A percentile compares a stretch with the other conserved stretches of the same genome.
Evolutionary conservation across 2,113 vertebrate genomes (phyloP).

Genomic region (Taurulus bubalis): DNA sequence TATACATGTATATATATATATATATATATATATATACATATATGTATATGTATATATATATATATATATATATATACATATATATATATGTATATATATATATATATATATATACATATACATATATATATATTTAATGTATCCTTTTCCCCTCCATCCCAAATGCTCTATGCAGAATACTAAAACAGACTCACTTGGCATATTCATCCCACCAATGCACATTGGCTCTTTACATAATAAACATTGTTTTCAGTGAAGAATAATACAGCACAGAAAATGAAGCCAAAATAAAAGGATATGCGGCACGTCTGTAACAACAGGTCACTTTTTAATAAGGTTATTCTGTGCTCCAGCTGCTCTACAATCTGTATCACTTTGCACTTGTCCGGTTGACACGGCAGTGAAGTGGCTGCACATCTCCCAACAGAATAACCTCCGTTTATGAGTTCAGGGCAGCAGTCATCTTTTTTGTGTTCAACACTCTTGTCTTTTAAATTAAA

Average conservation of each 20-base stretch:
- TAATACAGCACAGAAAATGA: not conserved
- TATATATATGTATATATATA: too few relatives aligned
- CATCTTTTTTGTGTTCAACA: constrained; percentile 41
- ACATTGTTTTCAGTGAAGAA: not conserved
- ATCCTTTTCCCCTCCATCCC: not conserved
- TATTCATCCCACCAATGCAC: not conserved
- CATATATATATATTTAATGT: constrained; percentile 26
- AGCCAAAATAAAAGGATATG: not conserved
- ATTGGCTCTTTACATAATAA: constrained; percentile 1
- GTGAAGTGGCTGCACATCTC: constrained; percentile 9
- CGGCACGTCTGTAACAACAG: not conserved
- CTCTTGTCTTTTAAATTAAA: constrained; percentile 58
- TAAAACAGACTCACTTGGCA: constrained; percentile 4
- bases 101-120: too few relatives aligned
- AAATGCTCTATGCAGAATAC: constrained; percentile 4
- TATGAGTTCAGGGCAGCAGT: constrained; percentile 24
- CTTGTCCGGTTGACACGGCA: constrained; percentile 1
- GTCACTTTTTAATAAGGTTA: not conserved
- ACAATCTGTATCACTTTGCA: not conserved
- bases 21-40: too few relatives aligned
- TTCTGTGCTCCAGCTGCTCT: not conserved
- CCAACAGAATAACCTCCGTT: constrained; percentile 24
- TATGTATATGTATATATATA: too few relatives aligned
- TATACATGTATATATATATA: too few relatives aligned
- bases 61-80: too few relatives aligned